Conservation (phyloP, 2,113 vertebrate species). For the Bagarius yarrelli region DNA sequence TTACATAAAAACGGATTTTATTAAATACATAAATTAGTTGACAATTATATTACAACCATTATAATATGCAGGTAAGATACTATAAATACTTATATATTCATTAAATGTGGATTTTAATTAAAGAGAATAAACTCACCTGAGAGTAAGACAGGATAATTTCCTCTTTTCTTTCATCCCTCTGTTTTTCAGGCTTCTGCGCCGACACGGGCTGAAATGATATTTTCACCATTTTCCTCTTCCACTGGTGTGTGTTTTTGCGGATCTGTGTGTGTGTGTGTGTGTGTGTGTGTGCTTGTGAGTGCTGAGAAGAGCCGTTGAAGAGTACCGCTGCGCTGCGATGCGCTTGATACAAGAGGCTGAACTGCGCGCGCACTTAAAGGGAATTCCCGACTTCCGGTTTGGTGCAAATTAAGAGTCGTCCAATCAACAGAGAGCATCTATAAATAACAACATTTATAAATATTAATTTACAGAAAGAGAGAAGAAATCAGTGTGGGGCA, state of each 20-base stretch:
- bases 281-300: constrained; percentile 43
- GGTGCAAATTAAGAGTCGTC: constrained; percentile 65
- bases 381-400: constrained; percentile 54
- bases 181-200: constrained; percentile 79
- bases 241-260: constrained; percentile 36
- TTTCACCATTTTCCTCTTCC: constrained; percentile 82
- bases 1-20: neutral
- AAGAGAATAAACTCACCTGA: constrained; percentile 66
- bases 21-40: neutral
- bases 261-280: neutral
- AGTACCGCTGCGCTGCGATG: neutral
- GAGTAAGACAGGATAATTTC: constrained; percentile 75
- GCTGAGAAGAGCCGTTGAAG: neutral
- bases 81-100: no score
- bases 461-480: neutral
- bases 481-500: neutral
- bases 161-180: constrained; percentile 62
- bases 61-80: no score
- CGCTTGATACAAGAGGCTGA: neutral
- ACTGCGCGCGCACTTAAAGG: constrained; percentile 49
- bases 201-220: constrained; percentile 81
- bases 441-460: constrained; percentile 38
- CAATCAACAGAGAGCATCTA: constrained; percentile 41
- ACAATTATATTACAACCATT: neutral
- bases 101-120: no score